Base-by-base conservation (phyloP, 2,113 vertebrate genomes). In the Rattus rattus region DNA sequence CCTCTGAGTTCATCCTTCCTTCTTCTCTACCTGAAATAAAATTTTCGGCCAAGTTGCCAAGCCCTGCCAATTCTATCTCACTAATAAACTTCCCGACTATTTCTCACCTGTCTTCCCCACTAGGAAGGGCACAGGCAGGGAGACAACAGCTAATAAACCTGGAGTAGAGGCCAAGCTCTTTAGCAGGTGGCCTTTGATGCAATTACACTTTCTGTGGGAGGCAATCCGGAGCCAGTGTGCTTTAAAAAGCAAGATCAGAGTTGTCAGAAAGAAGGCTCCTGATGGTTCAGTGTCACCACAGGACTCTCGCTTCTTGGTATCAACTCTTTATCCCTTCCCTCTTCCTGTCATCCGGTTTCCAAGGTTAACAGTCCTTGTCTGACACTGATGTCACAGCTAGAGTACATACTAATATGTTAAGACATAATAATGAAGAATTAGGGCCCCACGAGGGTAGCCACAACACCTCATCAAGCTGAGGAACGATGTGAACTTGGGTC, bases 151-250 rank as follows among this genome's bases (percentile, higher is more conserved):
- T 83, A 86, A 26, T 49, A 30, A 95, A 39, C 89, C 76, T 24
- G 8, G 56, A 67, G 63, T 69, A 19, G 72, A 85, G 83, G 59
- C 90, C 9, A 28, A 43, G 93, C 49, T 61, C 88, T 91, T 67
- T 80, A 73, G 19, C 4, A 92, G 93, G 77, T 89, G 94, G 91
- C 72, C 76, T 79, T 91, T 7, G 0, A 95, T 89, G 73, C 91
- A 96, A 91, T 96, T 90, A 90, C 75, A 93, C 56, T 92, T 95
- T 79, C 90, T 67, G 19, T 92, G 90, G 91, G 94, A 61, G 91
- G 88, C 79, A 59, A 22, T 1, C 24, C 59, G 47, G 49, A 94
- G 69, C 88, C 80, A 87, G 8, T 28, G 49, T 30, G 54, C 67
- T 73, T 76, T 75, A 72, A 79, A 43, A 92, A 65, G 43, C 83